Evolutionary conservation across 2,888 invertebrate species (phyloP), one percentile per base, ranked within the genome.

Genomic region (Caenorhabditis sp.): DNA sequence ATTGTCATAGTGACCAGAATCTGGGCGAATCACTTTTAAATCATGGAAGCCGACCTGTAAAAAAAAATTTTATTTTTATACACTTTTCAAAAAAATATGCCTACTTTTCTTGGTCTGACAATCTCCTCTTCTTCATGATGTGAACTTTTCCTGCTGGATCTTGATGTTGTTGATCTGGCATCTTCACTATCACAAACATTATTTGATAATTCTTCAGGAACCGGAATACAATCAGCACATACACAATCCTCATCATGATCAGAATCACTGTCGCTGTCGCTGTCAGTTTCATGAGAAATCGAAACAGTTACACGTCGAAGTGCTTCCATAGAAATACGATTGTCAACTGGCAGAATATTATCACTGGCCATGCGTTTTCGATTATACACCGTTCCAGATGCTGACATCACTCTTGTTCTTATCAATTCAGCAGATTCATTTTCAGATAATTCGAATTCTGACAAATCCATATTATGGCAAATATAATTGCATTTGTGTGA

Each of bases 401-500:
- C n/a, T 2, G 59, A 58, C 12, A n/a, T 31, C 5, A 58, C 20
- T 81, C 31, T 74, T 77, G 64, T 81, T 74, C 23, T 72, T 70
- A 25, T 70, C 65, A 43, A 52, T 54, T 57, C 57, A n/a, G 49
- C 57, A 21, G 10, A 10, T 38, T 61, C 61, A 38, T 52, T 53
- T 23, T 27, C 20, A 3, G 90, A 87, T 66, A 91, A 81, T 85
- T 91, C 91, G 88, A 91, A 91, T 65, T 87, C 87, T 1, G 90
- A 88, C n/a, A 91, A 87, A 7, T 88, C 88, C 26, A 91, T 87
- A 64, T 89, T 88, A 58, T 88, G 79, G 75, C 91, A 91, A 80
- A 91, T 91, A 53, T 87, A 85, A 84, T 91, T 91, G 86, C 91
- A 91, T 20, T 86, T 85, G 80, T 91, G 91, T 0, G 91, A 90